Evolutionary conservation across 2,888 invertebrate species (phyloP).

Genomic region (Dicycla oo): DNA sequence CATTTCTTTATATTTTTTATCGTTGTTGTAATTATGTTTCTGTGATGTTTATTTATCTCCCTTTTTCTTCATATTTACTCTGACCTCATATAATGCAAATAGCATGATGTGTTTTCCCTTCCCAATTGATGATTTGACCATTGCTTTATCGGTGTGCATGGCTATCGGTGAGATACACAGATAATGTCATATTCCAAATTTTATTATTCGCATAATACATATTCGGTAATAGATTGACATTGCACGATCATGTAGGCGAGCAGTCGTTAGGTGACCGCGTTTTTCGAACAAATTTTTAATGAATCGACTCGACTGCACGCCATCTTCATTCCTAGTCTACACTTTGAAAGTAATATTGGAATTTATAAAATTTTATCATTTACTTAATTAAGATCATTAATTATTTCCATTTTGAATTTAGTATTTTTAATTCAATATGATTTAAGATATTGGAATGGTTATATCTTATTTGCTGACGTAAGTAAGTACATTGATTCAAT

Average conservation of each 20-base stretch:
- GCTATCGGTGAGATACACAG: conserved; percentile 80
- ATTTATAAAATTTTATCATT: conserved; percentile 19
- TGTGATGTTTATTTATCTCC: conserved; percentile 74
- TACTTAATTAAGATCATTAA: conserved; percentile 1
- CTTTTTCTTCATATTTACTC: conserved; percentile 75
- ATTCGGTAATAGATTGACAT: conserved; percentile 75
- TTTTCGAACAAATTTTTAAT: conserved; percentile 43
- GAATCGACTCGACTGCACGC: conserved; percentile 84
- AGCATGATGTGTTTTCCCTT: conserved; percentile 81
- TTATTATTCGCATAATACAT: conserved; percentile 72
- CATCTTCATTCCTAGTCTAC: conserved; percentile 81
- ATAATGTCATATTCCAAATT: conserved; percentile 78
- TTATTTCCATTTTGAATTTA: conserved; percentile 40
- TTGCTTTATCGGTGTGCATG: conserved; percentile 88
- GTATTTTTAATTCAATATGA: conserved; percentile 38
- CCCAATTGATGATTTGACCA: conserved; percentile 71
- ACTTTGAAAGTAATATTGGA: conserved; percentile 79
- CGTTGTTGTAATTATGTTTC: conserved; percentile 76
- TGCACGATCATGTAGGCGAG: conserved; percentile 84
- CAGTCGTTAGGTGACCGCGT: conserved; percentile 78
- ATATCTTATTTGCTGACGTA: conserved; percentile 50
- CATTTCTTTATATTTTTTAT: conserved; percentile 69
- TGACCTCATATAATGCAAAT: conserved; percentile 86
- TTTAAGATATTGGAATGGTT: conserved; percentile 43
- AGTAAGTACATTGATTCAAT: conserved; percentile 51